Conservation (phyloP, 2,888 invertebrate species). For the Linnaemya vulpina region DNA sequence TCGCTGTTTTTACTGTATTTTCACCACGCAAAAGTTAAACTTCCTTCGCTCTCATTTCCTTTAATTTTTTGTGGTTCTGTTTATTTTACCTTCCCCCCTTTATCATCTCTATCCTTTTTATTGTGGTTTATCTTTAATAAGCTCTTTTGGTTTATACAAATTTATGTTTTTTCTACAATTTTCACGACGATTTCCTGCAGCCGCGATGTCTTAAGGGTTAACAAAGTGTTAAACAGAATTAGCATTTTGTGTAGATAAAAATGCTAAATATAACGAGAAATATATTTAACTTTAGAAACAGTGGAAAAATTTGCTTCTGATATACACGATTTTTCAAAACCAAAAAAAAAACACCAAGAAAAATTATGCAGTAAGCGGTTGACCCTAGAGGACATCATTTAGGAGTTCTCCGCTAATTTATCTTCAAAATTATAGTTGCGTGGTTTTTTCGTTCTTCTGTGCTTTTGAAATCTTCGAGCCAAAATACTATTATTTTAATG, state of each 20-base stretch:
- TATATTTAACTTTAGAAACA: too few relatives aligned
- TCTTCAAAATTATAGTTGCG: too few relatives aligned
- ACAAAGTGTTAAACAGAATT: neutral
- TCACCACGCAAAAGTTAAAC: neutral
- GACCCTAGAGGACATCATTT: too few relatives aligned
- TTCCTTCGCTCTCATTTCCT: conserved; percentile 3
- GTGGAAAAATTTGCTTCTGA: too few relatives aligned
- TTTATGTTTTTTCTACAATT: neutral
- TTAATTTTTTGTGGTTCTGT: neutral
- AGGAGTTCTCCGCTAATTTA: too few relatives aligned
- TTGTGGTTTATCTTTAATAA: neutral
- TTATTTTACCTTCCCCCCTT: neutral
- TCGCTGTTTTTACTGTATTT: neutral
- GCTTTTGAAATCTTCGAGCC: too few relatives aligned
- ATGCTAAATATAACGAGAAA: too few relatives aligned
- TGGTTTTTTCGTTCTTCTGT: too few relatives aligned
- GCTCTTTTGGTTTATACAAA: neutral
- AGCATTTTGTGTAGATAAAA: neutral
- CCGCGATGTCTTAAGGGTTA: neutral
- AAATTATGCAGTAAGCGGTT: too few relatives aligned
- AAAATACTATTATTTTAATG: too few relatives aligned
- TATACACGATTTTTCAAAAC: too few relatives aligned
- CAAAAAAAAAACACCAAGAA: too few relatives aligned
- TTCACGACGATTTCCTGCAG: neutral
- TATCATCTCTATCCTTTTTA: neutral